A percentile compares a stretch with the other conserved stretches of the same genome.
These are phyloP conservation scores for Thalassophryne amazonica DNA, from an alignment of 2,797 vertebrate genomes.

Conservation along the genomic window DNA sequence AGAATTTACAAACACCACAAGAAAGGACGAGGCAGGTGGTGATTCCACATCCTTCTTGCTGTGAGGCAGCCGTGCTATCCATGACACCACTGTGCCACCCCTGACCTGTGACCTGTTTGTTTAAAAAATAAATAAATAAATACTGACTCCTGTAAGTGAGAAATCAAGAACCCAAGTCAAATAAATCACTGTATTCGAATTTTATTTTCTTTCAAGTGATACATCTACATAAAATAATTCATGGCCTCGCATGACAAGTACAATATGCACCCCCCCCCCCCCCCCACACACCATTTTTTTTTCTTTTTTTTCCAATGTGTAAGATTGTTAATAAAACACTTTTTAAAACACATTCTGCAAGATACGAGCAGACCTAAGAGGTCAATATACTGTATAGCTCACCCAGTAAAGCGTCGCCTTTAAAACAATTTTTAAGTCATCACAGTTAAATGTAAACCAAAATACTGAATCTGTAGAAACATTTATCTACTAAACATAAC, in stretches of 20 bases:
- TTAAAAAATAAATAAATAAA: too few species aligned
- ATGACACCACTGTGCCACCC: too few species aligned
- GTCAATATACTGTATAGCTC: slow-evolving; percentile 41
- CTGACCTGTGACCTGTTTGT: too few species aligned
- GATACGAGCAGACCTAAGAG: slow-evolving; percentile 56
- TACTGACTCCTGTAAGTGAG: neutral
- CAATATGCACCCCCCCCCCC: too few species aligned
- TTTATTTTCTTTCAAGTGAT: slow-evolving; percentile 69
- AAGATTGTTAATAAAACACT: slow-evolving; percentile 43
- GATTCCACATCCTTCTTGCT: too few species aligned
- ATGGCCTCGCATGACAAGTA: slow-evolving; percentile 71
- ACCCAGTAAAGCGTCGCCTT: slow-evolving; percentile 33
- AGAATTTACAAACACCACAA: too few species aligned
- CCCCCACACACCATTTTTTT: slow-evolving; percentile 14
- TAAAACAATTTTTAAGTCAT: slow-evolving; percentile 19
- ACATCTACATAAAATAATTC: slow-evolving; percentile 73
- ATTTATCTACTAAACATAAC: slow-evolving; percentile 15
- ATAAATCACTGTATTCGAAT: slow-evolving; percentile 57
- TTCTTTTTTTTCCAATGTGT: slow-evolving; percentile 43
- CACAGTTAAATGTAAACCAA: slow-evolving; percentile 42
- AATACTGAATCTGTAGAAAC: slow-evolving; percentile 14
- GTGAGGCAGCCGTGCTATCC: too few species aligned
- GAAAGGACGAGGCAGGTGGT: too few species aligned
- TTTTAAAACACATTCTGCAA: slow-evolving; percentile 60
- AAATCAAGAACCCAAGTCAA: slow-evolving; percentile 7